Evolutionary conservation across 2,797 vertebrate species (phyloP).

Genomic region (Eleutherodactylus coqui): DNA sequence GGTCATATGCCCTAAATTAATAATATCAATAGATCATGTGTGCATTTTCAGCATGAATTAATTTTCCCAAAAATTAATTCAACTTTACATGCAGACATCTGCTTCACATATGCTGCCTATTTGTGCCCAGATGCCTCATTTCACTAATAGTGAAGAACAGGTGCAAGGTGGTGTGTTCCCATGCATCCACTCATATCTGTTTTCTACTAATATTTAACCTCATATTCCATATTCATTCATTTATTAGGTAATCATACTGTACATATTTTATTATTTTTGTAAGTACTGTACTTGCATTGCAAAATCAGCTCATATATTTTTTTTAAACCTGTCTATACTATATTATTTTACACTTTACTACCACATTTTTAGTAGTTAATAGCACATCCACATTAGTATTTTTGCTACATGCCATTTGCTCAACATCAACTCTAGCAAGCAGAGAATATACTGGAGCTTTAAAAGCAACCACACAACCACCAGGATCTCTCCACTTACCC

Average conservation of each 20-base stretch:
- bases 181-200: constrained; percentile 17
- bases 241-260: neutral
- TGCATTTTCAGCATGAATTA: constrained; percentile 51
- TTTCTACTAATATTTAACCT: constrained; percentile 36
- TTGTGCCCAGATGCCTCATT: constrained; percentile 34
- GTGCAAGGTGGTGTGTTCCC: constrained; percentile 36
- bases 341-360: too few species aligned
- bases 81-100: constrained; percentile 55
- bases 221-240: neutral
- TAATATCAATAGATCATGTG: constrained; percentile 28
- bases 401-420: too few species aligned
- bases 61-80: constrained; percentile 44
- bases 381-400: too few species aligned
- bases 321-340: neutral
- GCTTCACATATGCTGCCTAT: constrained; percentile 52
- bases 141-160: constrained; percentile 42
- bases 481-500: too few species aligned
- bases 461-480: too few species aligned
- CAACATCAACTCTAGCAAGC: too few species aligned
- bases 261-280: neutral
- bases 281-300: neutral
- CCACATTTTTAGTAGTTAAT: too few species aligned
- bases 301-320: neutral
- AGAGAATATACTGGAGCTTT: too few species aligned
- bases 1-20: constrained; percentile 9